Conservation (phyloP, 2,797 vertebrate species). For the Pipistrellus nathusii region DNA sequence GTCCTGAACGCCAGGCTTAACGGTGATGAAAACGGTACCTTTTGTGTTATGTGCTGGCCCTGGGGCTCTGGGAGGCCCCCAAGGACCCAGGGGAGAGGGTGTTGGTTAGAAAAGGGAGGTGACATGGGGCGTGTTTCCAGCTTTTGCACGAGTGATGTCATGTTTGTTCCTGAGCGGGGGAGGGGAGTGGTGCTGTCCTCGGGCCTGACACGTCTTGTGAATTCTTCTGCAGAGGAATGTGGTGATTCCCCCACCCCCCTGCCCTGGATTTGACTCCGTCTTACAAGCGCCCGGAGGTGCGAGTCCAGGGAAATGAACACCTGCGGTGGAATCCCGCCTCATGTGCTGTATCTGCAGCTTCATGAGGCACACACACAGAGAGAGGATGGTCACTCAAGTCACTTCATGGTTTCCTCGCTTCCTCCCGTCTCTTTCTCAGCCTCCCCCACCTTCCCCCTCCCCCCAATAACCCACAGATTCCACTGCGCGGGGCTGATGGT, state of each 20-base stretch:
- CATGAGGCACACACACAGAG: no score
- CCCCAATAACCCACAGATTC: not conserved
- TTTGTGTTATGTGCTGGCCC: not conserved
- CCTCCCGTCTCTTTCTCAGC: fast-evolving
- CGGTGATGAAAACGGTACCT: no score
- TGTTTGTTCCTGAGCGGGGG: not conserved
- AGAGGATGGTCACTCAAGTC: not conserved
- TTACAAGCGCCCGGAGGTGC: not conserved
- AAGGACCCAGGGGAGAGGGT: not conserved
- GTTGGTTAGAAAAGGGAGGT: not conserved
- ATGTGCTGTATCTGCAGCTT: not conserved
- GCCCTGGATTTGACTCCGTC: not conserved
- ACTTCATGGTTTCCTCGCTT: no score
- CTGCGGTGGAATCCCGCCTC: not conserved
- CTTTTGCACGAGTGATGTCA: fast-evolving
- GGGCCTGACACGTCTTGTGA: not conserved
- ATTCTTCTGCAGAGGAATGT: not conserved
- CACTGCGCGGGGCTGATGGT: fast-evolving
- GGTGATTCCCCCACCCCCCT: fast-evolving
- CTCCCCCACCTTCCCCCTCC: no score
- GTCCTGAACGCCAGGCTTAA: not conserved
- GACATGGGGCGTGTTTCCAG: fast-evolving
- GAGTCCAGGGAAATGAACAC: not conserved
- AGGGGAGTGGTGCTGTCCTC: not conserved
- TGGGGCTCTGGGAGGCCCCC: not conserved